Evolutionary conservation across 2,888 invertebrate species (phyloP), one percentile per base, ranked within the genome.

Genomic region (Argyresthia albistria): DNA sequence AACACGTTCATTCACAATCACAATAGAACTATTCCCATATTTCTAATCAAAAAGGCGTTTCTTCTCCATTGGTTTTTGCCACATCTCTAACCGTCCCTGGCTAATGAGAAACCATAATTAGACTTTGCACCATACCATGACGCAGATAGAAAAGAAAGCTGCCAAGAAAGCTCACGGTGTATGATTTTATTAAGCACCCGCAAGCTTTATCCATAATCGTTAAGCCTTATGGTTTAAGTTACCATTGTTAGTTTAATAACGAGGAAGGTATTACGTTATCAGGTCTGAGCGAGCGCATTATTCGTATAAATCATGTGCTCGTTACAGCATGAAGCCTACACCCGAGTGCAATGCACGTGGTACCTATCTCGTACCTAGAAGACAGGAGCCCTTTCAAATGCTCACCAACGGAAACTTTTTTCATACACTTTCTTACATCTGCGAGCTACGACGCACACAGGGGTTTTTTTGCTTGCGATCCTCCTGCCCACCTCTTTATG

Each of bases 381-480:
- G 11, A 14, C n/a, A 35, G 9, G 35, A 51, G 46, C 52, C 52
- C 52, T 52, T 53, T 43, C 48, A 48, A 48, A 53, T 57, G 65
- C 57, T 56, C 59, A 57, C 56, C 63, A 68, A 64, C 70, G 70
- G 72, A 69, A 66, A 62, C 64, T 63, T 71, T 73, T 71, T 71
- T 67, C 62, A 53, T 45, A 51, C 25, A 51, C 54, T 57, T 67
- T 69, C 66, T 70, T 64, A 39, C 62, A 53, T 57, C 52, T 54
- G 56, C 56, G 57, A 65, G 63, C 60, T 69, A 67, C 62, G 66
- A 61, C 69, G 67, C 63, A 56, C 70, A 70, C 65, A 60, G 61
- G 65, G 46, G 52, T 39, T 46, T 52, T 52, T 52, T 52, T 52
- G 48, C 48, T 39, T n/a, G n/a, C 25, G 36, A 15, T 15, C 48